Evolutionary conservation across 2,888 invertebrate species (phyloP).

Genomic region (Zelleria hepariella): DNA sequence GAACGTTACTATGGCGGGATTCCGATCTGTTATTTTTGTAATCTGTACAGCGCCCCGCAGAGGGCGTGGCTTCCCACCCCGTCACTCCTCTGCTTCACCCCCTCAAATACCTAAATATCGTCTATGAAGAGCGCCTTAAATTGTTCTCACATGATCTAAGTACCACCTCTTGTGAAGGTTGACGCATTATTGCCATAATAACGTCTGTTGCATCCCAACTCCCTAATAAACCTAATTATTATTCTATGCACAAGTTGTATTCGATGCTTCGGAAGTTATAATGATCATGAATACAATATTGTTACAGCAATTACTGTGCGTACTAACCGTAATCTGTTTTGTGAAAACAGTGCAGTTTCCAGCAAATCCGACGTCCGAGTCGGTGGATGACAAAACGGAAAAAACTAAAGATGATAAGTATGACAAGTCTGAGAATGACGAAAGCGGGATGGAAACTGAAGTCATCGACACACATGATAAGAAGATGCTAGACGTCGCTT

Average conservation of each 20-base stretch:
- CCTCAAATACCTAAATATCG: no score
- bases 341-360: constrained; percentile 39
- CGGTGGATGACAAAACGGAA: constrained; percentile 44
- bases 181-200: neutral
- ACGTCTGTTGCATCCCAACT: neutral
- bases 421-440: constrained; percentile 39
- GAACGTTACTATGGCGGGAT: no score
- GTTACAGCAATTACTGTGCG: constrained; percentile 35
- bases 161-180: constrained; percentile 8
- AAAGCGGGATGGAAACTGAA: constrained; percentile 30
- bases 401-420: constrained; percentile 37
- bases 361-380: constrained; percentile 51
- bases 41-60: no score
- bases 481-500: constrained; percentile 52
- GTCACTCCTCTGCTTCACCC: no score
- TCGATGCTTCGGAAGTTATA: neutral
- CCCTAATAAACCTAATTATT: neutral
- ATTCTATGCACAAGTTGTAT: neutral
- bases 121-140: no score
- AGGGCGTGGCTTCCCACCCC: no score
- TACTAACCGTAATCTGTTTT: constrained; percentile 25
- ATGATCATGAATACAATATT: constrained; percentile 10
- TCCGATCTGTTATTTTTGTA: no score
- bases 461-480: constrained; percentile 50
- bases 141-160: constrained; percentile 28